Conservation (phyloP, 2,113 vertebrate genomes). For the Erinaceus europaeus region DNA sequence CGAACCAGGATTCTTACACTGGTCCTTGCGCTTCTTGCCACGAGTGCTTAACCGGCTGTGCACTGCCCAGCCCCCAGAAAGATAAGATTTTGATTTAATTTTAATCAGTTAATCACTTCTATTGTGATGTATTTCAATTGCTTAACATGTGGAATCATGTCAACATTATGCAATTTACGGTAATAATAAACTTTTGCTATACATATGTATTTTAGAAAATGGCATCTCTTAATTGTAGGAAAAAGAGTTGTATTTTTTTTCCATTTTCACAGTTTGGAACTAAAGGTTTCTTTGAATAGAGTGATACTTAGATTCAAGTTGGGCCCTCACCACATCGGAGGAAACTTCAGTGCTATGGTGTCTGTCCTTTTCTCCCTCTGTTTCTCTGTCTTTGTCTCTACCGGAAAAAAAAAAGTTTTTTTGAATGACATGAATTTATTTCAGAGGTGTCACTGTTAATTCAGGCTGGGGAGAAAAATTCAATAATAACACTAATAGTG, state of each 20-base stretch:
- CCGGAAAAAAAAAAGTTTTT: too few species aligned
- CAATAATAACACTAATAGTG: not conserved
- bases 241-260: not conserved
- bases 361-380: too few species aligned
- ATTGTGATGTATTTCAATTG: conserved; percentile 9
- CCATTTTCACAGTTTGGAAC: not conserved
- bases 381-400: too few species aligned
- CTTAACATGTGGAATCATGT: not conserved
- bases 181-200: too few species aligned
- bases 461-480: not conserved
- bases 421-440: not conserved
- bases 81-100: conserved; percentile 30
- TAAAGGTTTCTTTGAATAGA: conserved; percentile 20
- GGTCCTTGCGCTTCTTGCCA: too few species aligned
- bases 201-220: conserved; percentile 16
- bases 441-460: not conserved
- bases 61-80: too few species aligned
- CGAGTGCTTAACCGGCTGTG: too few species aligned
- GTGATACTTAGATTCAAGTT: too few species aligned
- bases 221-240: not conserved
- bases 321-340: too few species aligned
- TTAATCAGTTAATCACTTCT: conserved; percentile 26
- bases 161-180: not conserved
- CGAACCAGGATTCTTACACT: too few species aligned
- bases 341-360: too few species aligned